These are phyloP conservation scores for Lysiphlebus fabarum DNA, from an alignment of 1,140 invertebrate genomes.

Conservation along the genomic window DNA sequence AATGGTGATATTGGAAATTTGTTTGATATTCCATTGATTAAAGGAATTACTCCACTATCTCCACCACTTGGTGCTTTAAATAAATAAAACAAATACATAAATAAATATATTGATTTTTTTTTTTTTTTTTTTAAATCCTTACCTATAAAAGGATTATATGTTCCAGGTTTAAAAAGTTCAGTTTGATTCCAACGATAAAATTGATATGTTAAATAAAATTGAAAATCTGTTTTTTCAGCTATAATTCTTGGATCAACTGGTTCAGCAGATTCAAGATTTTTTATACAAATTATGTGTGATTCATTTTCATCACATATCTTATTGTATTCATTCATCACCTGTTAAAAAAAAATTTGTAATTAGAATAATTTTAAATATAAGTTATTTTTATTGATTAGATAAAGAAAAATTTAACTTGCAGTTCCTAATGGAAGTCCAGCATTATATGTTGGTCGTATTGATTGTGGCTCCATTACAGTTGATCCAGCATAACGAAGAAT, in stretches of 20 bases:
- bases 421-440: conserved; percentile 13
- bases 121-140: too few species aligned
- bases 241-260: conserved; percentile 11
- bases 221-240: conserved; percentile 9
- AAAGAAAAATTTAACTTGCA: conserved; percentile 6
- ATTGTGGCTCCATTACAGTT: neutral
- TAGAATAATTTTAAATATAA: neutral
- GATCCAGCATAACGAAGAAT: conserved; percentile 48
- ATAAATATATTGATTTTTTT: neutral
- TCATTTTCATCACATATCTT: conserved; percentile 11
- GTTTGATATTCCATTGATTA: conserved; percentile 16
- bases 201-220: conserved; percentile 2
- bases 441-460: neutral
- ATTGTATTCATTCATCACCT: conserved; percentile 17
- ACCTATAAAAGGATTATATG: conserved; percentile 12
- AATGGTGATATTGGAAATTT: conserved; percentile 9
- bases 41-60: neutral
- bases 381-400: neutral
- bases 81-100: neutral
- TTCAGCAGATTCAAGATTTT: conserved; percentile 12
- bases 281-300: conserved; percentile 1
- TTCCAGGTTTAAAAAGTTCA: conserved; percentile 12
- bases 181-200: conserved; percentile 3
- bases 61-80: neutral
- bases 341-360: neutral